Base-by-base conservation (phyloP, 1,140 invertebrate species). In the Trichonephila clavata region DNA sequence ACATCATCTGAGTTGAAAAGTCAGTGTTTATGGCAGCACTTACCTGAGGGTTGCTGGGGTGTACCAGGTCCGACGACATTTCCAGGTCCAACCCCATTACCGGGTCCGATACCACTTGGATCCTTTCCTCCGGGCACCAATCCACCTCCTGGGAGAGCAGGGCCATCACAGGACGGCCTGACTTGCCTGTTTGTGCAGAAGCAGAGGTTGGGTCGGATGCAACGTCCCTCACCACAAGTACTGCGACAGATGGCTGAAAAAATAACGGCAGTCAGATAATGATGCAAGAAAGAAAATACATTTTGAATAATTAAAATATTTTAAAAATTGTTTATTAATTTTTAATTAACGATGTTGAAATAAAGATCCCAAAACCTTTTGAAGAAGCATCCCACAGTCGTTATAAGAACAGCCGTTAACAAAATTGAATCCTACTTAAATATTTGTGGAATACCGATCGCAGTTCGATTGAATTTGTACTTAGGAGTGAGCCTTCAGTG, bases 171-270 rank as follows among this genome's bases (percentile, higher is more conserved):
- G 2, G 95, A 87, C 0, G 95, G 94, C 1, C 95, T 94, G 7
- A 96, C 94, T 77, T 95, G 91, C 50, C 95, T 95, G 63, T 97
- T 97, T 10, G 97, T 97, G 95, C 98, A 98, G 24, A 97, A 96
- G 95, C 98, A 98, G 92, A 98, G 96, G 95, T 98, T 98, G 2
- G 98, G 98, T 94, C 97, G 97, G 63, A 98, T 97, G 95, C 98
- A 98, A 86, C 97, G 96, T 50, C 98, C 98, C 95, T 94, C 95
- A 83, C 97, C 97, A 96, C 98, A 98, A 81, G 97, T 96, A 95
- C 97, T 96, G 16, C 96, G 96, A 95, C 98, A 98, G 77, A 98
- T 96, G n/a, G 98, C 98, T 98, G 96, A 57, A 96, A 96, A 39
- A 63, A 60, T 21, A 87, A 63, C 13, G 24, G 4, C 32, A 21